Percentiles rank a stretch among this genome's conserved stretches.
Evolutionary conservation across 1,140 invertebrate genomes (phyloP).

Genomic region (Oncopodura yosiiana): DNA sequence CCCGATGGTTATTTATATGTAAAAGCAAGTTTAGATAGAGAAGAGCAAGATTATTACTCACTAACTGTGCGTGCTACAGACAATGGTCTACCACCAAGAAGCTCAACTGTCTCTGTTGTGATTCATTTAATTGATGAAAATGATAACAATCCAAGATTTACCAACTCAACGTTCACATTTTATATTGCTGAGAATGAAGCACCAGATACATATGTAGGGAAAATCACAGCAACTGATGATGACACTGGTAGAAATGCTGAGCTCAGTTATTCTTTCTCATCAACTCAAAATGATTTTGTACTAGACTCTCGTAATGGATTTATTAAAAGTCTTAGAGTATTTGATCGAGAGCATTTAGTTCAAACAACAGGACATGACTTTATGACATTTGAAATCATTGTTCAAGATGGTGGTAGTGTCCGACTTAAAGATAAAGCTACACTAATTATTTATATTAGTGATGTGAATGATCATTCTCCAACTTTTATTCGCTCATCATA

Average conservation of each 20-base stretch:
- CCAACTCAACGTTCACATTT: conserved; percentile 73
- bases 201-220: conserved; percentile 77
- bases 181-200: conserved; percentile 79
- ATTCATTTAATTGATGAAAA: conserved; percentile 92
- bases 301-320: conserved; percentile 86
- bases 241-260: conserved; percentile 87
- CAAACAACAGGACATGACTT: conserved; percentile 62
- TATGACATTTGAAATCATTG: conserved; percentile 70
- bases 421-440: conserved; percentile 75
- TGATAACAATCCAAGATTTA: conserved; percentile 84
- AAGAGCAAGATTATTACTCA: conserved; percentile 80
- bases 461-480: conserved; percentile 88
- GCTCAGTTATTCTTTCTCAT: conserved; percentile 68
- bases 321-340: conserved; percentile 69
- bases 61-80: conserved; percentile 71
- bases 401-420: conserved; percentile 70
- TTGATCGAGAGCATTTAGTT: conserved; percentile 76
- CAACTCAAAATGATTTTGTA: conserved; percentile 65
- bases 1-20: conserved; percentile 82
- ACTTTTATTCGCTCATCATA: conserved; percentile 73
- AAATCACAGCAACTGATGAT: conserved; percentile 73
- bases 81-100: conserved; percentile 59
- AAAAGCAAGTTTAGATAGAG: conserved; percentile 69
- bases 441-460: conserved; percentile 73
- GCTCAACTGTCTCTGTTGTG: conserved; percentile 71